Evolutionary conservation across 2,888 invertebrate species (phyloP), one percentile per base, ranked within the genome.

Genomic region (Amiota communis): DNA sequence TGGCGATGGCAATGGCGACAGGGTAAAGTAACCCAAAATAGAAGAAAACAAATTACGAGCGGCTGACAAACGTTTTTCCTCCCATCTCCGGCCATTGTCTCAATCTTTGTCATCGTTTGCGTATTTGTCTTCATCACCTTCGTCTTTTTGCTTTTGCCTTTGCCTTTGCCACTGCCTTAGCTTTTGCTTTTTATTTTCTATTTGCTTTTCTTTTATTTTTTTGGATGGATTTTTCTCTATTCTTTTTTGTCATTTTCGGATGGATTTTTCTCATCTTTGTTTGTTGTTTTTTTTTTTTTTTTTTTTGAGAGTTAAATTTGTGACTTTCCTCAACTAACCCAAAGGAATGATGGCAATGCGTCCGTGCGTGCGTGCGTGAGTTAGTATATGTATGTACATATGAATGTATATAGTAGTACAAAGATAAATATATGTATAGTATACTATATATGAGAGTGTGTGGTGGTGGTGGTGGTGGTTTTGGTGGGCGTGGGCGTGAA

Each of bases 1-100:
- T 47, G 47, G 17, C 12, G 15, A 70, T 10, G 49, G 49, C 9
- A 17, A 9, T 46, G n/a, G 17, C 10, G 36, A 46, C 13, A 13
- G 9, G 9, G 13, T 36, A 36, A 47, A 1, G 11, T 11, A 15
- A 20, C 59, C 17, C 59, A 20, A 36, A 64, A 56, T 56, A 47
- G n/a, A 13, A 64, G 46, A 15, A 13, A 64, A 65, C 47, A 65
- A 17, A 65, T 65, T 48, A 65, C 65, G 48, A 48, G 17, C 65
- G 48, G 9, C 17, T 65, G 63, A 63, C 63, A 63, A 63, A 46
- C 63, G 15, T 65, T 65, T 65, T 20, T 15, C 1, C 15, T 48
- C 12, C 15, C n/a, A 15, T 20, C 20, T 48, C 11, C 20, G 57
- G 15, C 59, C n/a, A 59, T 20, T 8, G 59, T n/a, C n/a, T 59